phyloP scores from a whole-genome alignment of 2,113 vertebrate genomes.

The Dissostichus mawsoni region DNA sequence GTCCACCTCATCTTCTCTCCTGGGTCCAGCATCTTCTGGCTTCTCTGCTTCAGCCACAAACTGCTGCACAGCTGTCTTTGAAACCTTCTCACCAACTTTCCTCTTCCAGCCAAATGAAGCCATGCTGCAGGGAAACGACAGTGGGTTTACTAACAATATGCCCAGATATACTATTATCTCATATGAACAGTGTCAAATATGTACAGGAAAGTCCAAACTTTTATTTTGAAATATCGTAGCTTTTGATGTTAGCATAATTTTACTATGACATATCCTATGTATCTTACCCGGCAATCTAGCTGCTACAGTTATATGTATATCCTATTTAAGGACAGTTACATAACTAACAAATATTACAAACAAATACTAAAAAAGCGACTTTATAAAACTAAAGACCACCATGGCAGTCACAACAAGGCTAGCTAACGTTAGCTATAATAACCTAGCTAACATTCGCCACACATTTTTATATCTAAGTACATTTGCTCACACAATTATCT shows the following conservation, averaged over 20 bases:
- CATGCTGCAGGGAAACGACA: constrained; percentile 78
- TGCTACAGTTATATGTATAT: background rate
- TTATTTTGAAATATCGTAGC: constrained; percentile 8
- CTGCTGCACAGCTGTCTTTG: constrained; percentile 88
- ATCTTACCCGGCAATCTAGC: background rate
- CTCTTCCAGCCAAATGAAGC: constrained; percentile 98
- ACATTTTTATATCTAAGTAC: background rate
- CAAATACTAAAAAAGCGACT: no score
- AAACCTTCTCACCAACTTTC: constrained; percentile 95
- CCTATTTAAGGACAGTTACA: background rate
- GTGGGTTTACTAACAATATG: background rate
- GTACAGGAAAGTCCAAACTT: background rate
- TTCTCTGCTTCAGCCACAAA: constrained; percentile 89
- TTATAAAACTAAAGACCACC: constrained; percentile 1
- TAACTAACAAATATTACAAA: background rate
- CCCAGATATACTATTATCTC: background rate
- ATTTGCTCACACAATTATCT: background rate
- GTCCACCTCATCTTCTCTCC: constrained; percentile 78
- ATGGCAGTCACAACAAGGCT: background rate
- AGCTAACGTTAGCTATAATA: constrained; percentile 3
- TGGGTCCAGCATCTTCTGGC: constrained; percentile 69
- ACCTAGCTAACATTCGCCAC: background rate
- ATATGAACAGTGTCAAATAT: background rate
- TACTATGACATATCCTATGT: background rate
- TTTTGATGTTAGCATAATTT: background rate